A percentile compares a stretch with the other conserved stretches of the same genome.
Evolutionary conservation across 2,797 vertebrate species (phyloP).

Genomic region (Argyrosomus regius): DNA sequence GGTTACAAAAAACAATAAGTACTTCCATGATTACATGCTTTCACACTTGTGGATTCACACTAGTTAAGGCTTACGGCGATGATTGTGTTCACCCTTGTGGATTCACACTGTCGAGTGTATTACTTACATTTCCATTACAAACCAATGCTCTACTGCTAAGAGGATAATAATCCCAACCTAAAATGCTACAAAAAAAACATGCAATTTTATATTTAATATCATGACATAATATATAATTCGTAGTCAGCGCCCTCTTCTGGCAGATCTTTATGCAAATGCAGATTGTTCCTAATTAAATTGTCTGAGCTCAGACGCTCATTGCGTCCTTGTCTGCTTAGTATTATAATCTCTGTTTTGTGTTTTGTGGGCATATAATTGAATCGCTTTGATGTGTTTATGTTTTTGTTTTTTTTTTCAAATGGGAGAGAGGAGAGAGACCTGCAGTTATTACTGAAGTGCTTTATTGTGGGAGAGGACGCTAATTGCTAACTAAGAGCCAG

Average conservation of each 20-base stretch:
- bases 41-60: too few species aligned
- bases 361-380: constrained; percentile 81
- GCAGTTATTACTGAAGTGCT: constrained; percentile 66
- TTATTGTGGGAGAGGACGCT: constrained; percentile 74
- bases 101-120: too few species aligned
- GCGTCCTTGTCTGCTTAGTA: constrained; percentile 76
- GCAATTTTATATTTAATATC: too few species aligned
- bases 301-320: constrained; percentile 60
- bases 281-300: constrained; percentile 67
- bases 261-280: constrained; percentile 36
- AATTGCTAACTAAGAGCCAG: constrained; percentile 81
- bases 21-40: too few species aligned
- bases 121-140: too few species aligned
- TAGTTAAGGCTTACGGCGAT: too few species aligned
- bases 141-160: too few species aligned
- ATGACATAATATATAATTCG: background rate
- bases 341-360: constrained; percentile 78
- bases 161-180: too few species aligned
- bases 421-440: constrained; percentile 65
- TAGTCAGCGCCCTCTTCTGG: constrained; percentile 36
- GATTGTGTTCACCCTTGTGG: too few species aligned
- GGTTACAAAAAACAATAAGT: too few species aligned
- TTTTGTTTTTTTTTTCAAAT: constrained; percentile 50
- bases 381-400: constrained; percentile 81
- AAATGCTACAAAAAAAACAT: too few species aligned